Percentiles rank a stretch among this genome's conserved stretches.
phyloP scores from a whole-genome alignment of 2,113 vertebrate genomes.

The Corydoras sp. region DNA sequence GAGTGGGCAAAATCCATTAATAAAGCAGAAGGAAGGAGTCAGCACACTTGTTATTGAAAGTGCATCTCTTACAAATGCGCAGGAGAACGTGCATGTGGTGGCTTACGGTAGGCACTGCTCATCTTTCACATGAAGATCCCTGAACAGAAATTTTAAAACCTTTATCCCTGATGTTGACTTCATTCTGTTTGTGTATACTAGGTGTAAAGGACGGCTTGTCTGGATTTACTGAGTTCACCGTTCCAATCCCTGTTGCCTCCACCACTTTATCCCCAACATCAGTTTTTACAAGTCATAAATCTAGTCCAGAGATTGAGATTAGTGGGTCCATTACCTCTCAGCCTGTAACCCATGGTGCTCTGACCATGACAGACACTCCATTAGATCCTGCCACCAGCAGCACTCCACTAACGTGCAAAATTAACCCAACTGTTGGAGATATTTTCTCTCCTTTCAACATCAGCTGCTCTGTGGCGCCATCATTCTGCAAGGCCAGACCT shows the following conservation, averaged over 20 bases:
- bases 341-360: constrained; percentile 37
- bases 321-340: no score
- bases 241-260: constrained; percentile 1
- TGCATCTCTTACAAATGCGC: constrained; percentile 44
- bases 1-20: constrained; percentile 42
- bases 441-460: constrained; percentile 72
- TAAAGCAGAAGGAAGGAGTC: constrained; percentile 44
- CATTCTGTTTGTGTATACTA: constrained; percentile 10
- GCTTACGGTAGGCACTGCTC: constrained; percentile 56
- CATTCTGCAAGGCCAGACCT: constrained; percentile 51
- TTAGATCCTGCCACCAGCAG: no score
- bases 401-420: constrained; percentile 54
- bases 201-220: constrained; percentile 24
- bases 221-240: constrained; percentile 32
- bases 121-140: no score
- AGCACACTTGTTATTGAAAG: constrained; percentile 50
- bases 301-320: no score
- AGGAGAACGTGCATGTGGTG: constrained; percentile 55
- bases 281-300: no score
- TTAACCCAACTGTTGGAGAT: constrained; percentile 69
- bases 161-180: not conserved
- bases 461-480: constrained; percentile 56
- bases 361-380: constrained; percentile 18
- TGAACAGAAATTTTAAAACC: no score
- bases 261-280: no score